Conservation (phyloP, 2,888 invertebrate species). For the Nipponacmea schrenckii region DNA sequence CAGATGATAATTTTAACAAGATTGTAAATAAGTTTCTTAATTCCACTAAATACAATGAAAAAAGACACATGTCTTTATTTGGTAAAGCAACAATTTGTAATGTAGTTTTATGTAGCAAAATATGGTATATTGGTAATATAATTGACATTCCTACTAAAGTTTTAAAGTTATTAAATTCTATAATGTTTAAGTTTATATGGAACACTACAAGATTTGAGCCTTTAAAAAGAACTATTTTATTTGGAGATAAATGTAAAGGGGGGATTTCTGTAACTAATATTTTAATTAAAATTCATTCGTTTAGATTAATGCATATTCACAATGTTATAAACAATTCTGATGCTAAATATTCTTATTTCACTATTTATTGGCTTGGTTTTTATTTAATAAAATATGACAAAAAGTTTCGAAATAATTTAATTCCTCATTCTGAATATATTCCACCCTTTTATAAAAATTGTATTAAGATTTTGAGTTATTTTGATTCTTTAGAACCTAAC, state of each 20-base stretch:
- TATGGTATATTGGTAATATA: no score
- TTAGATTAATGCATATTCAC: not conserved
- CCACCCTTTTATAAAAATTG: not conserved
- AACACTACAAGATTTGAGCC: not conserved
- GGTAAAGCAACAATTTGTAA: no score
- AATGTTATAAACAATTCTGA: not conserved
- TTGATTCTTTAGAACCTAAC: no score
- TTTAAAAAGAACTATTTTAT: no score
- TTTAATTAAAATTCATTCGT: not conserved
- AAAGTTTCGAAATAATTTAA: not conserved
- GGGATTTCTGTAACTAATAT: not conserved
- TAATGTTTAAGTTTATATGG: not conserved
- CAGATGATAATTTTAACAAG: no score
- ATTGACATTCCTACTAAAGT: no score
- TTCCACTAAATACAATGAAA: no score
- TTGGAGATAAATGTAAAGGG: not conserved
- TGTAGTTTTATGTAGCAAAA: no score
- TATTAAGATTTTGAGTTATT: not conserved
- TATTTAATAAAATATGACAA: not conserved
- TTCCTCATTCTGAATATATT: not conserved
- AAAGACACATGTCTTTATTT: no score
- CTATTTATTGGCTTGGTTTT: not conserved
- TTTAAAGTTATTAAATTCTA: no score
- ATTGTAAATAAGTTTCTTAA: no score
- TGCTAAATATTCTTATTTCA: not conserved